Base-by-base conservation (phyloP, 2,797 vertebrate genomes). In the Balearica regulorum region DNA sequence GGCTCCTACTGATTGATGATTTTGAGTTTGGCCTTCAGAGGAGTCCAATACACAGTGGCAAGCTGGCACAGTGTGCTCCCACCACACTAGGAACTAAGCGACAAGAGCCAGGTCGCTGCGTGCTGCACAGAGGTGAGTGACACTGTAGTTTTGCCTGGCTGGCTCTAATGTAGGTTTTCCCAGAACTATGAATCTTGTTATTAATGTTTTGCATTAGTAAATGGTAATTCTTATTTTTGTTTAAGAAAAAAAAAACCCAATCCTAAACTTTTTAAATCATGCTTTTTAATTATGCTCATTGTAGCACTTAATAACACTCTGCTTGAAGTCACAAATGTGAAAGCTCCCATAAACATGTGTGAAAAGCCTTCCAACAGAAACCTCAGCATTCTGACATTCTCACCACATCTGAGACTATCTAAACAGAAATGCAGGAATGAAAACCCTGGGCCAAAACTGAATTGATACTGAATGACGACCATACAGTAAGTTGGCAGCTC, bases 41-140 rank as follows among this genome's bases (percentile, higher is more conserved):
- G 44, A 66, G 44, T 54, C 81, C 51, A 64, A 31, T 1, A 12
- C 13, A 8, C 13, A 44, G 49, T 11, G 53, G 53, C 33, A 91
- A 53, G 46, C 41, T 46, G 89, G 41, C 3, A 1, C 24, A 16
- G 16, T 1, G 5, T 65, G 35, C 39, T 69, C 43, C 31, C 15
- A 9, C 13, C 0, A 0, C 0, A 0, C 41, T 15, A 65, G 87
- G 31, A 55, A 21, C 49, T 37, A 33, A 60, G 41, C 3, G 5
- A 35, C 31, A 46, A 41, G 58, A 88, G 19, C 19, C 44, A 71
- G 60, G 37, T 8, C 5, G 1, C 70, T 65, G 31, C 0, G 0
- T 39, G 49, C 24, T 1, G 11, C 55, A 31, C 37, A 48, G 41
- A 68, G 48, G 55, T 76, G 17, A 60, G 57, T 29, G 77, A 77